Percentiles rank a stretch among this genome's conserved stretches.
Evolutionary conservation across 1,140 invertebrate species (phyloP).

Genomic region (Microplitis mediator): DNA sequence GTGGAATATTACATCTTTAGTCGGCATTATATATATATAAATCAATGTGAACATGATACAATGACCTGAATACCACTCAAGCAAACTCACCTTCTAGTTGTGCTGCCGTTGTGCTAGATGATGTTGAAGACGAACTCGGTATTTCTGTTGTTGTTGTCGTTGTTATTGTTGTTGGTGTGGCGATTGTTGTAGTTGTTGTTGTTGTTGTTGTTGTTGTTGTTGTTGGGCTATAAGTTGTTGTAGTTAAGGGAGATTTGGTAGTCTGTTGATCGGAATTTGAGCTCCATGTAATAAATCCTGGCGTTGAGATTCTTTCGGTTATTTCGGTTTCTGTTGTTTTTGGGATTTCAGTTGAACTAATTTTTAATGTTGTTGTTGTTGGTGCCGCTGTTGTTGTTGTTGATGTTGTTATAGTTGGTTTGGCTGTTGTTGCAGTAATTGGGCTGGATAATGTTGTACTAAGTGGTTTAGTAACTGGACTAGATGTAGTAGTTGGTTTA

Average conservation of each 20-base stretch:
- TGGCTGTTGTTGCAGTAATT: too few relatives aligned
- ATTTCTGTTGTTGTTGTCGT: neutral
- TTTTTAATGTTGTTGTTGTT: neutral
- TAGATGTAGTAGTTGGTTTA: too few relatives aligned
- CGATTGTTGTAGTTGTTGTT: neutral
- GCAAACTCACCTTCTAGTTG: conserved; percentile 24
- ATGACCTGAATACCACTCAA: conserved; percentile 34
- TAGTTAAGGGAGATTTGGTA: conserved; percentile 37
- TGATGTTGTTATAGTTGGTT: too few relatives aligned
- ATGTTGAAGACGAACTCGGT: neutral
- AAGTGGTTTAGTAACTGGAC: too few relatives aligned
- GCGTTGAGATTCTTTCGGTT: conserved; percentile 32
- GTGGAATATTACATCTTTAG: conserved; percentile 33
- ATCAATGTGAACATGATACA: neutral
- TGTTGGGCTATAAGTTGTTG: too few relatives aligned
- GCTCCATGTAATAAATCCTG: conserved; percentile 68
- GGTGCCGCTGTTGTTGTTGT: too few relatives aligned
- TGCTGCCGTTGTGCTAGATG: neutral
- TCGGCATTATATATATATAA: neutral
- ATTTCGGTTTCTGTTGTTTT: conserved; percentile 27
- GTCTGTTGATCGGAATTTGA: conserved; percentile 61
- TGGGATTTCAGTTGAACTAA: conserved; percentile 9
- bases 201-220: conserved; percentile 33
- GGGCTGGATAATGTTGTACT: too few relatives aligned
- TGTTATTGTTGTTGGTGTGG: neutral